Percentiles rank a stretch among this genome's conserved stretches.
Conservation (phyloP, 2,888 invertebrate genomes). For the Bruchidius siliquastri region DNA sequence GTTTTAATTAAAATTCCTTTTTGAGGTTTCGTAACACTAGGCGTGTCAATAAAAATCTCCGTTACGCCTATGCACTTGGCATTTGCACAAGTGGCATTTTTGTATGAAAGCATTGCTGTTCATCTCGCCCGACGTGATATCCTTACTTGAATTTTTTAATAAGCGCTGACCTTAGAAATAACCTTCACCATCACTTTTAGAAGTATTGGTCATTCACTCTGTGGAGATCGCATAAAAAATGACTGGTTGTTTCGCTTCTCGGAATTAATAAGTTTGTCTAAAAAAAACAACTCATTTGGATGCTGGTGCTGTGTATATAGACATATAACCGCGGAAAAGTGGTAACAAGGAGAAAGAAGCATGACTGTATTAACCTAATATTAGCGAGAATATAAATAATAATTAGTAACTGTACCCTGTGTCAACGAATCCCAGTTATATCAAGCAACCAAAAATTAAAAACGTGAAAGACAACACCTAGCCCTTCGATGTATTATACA, state of each 20-base stretch:
- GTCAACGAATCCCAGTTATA: too few species aligned
- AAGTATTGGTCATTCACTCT: background rate
- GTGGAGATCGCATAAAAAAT: background rate
- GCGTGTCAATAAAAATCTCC: background rate
- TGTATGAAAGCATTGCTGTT: background rate
- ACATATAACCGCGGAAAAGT: background rate
- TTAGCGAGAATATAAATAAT: too few species aligned
- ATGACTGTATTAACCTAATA: too few species aligned
- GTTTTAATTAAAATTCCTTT: background rate
- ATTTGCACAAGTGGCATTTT: background rate
- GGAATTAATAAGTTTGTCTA: background rate
- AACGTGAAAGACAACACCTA: too few species aligned
- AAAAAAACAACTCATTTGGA: background rate
- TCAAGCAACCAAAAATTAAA: too few species aligned
- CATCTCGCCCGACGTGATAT: background rate
- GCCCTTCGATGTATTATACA: too few species aligned
- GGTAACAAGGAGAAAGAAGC: background rate
- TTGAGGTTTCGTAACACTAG: background rate
- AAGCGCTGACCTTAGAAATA: background rate
- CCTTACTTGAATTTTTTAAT: background rate
- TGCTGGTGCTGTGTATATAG: background rate
- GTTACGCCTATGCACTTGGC: background rate
- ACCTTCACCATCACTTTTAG: background rate
- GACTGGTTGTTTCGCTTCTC: background rate
- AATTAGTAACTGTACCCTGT: too few species aligned